Base-by-base conservation (phyloP, 2,888 invertebrate species). In the Iphiclides podalirius region DNA sequence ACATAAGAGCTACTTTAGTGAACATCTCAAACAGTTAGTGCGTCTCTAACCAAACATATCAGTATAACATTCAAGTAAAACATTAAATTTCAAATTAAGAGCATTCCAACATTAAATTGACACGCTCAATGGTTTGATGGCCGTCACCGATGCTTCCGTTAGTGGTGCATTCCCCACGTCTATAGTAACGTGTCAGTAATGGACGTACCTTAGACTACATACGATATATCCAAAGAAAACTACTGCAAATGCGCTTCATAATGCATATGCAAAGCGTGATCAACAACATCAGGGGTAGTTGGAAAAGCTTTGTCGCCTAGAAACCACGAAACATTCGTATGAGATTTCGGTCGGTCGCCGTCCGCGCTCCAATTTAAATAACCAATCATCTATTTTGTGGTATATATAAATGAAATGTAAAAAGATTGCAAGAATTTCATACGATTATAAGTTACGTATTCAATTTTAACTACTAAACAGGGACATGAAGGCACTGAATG, bases 221-320 rank as follows among this genome's bases (percentile, higher is more conserved):
- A 78, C 88, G 89, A 83, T 89, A 89, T 75, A 90, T 90, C 89
- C 89, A 90, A 84, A 89, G 89, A 87, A 90, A 87, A 89, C 88
- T 90, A 90, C 88, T 88, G 89, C 89, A 90, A 76, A 90, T 89
- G 86, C 89, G 88, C 89, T 89, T 90, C 89, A 90, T 88, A 76
- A 90, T 89, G 89, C 88, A 89, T 79, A 90, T 89, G 89, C 89
- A 90, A 90, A 90, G 89, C 86, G 89, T 89, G 88, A 90, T 81
- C 87, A 89, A 89, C 88, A 89, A 89, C 89, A 89, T 89, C 89
- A 89, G 85, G 80, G 89, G 89, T 79, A 89, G 80, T 88, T 89
- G 85, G 79, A 89, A 87, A 83, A 89, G 80, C 80, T 79, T 88
- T 89, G 85, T 72, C 76, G 89, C 89, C 89, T 89, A 89, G 85